Evolutionary conservation across 1,140 invertebrate species (phyloP).

Genomic region (Planococcus citri): DNA sequence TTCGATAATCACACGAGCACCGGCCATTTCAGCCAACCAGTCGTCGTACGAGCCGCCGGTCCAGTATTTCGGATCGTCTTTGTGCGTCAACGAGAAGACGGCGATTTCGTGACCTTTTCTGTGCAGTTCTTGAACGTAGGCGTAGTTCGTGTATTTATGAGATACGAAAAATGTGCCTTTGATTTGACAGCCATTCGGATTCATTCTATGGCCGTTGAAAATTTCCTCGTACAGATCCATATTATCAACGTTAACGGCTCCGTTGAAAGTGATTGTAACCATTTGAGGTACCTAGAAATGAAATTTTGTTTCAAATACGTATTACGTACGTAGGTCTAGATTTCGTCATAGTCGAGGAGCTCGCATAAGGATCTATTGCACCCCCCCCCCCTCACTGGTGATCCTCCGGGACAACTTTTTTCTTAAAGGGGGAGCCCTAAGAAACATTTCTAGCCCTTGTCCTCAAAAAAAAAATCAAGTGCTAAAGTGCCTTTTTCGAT

Average conservation of each 20-base stretch:
- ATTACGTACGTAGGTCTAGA: no score
- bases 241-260: slow-evolving; percentile 86
- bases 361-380: no score
- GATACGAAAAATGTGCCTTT: slow-evolving; percentile 90
- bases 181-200: slow-evolving; percentile 89
- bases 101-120: slow-evolving; percentile 85
- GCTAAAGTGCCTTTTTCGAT: no score
- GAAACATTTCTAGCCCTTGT: no score
- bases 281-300: slow-evolving; percentile 69
- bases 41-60: slow-evolving; percentile 73
- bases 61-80: slow-evolving; percentile 83
- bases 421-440: no score
- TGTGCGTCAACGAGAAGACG: slow-evolving; percentile 85
- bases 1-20: slow-evolving; percentile 73
- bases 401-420: no score
- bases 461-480: no score
- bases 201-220: slow-evolving; percentile 71
- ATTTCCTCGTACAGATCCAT: slow-evolving; percentile 82
- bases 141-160: slow-evolving; percentile 93
- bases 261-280: slow-evolving; percentile 89
- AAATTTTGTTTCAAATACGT: no score
- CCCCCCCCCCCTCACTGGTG: no score
- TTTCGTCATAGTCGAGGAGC: no score
- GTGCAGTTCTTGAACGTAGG: slow-evolving; percentile 78
- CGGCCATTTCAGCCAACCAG: slow-evolving; percentile 91